Percentiles rank a stretch among this genome's conserved stretches.
phyloP scores from a whole-genome alignment of 23 tunicate species.

The Trididemnum nubilum region DNA sequence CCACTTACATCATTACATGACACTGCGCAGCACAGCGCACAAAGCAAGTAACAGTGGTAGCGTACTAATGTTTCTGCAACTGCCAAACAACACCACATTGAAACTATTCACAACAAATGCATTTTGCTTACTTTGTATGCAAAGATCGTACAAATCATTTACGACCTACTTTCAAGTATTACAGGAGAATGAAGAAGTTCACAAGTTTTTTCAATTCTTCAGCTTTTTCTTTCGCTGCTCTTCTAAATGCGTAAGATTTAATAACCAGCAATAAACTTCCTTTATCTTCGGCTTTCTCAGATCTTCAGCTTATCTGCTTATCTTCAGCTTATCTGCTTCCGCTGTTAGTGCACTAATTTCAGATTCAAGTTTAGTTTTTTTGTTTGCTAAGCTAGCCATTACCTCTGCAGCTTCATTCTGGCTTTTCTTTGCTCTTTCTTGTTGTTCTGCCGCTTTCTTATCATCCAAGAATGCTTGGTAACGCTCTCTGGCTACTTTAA shows the following conservation, averaged over 20 bases:
- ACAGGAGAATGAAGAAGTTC: background rate
- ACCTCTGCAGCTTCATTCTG: background rate
- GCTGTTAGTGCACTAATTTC: background rate
- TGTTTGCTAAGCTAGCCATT: background rate
- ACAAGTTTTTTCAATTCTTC: background rate
- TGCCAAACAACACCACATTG: background rate
- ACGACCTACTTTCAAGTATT: background rate
- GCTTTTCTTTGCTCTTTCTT: background rate
- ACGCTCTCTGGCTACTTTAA: background rate
- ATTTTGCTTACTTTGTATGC: background rate
- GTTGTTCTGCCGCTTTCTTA: background rate
- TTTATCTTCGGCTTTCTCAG: background rate
- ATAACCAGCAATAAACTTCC: background rate
- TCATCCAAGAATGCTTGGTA: slow-evolving; percentile 3
- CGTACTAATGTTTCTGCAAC: background rate
- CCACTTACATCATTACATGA: background rate
- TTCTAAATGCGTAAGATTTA: background rate
- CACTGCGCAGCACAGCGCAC: background rate
- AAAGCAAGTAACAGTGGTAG: background rate
- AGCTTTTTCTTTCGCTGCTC: slow-evolving; percentile 2
- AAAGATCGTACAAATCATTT: background rate
- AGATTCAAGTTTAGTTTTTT: background rate
- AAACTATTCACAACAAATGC: background rate
- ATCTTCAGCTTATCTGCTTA: no score
- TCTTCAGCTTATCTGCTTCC: background rate